A percentile compares a stretch with the other conserved stretches of the same genome.
phyloP scores from a whole-genome alignment of 2,888 invertebrate species.

The Sinodicranocentrus sp. region DNA sequence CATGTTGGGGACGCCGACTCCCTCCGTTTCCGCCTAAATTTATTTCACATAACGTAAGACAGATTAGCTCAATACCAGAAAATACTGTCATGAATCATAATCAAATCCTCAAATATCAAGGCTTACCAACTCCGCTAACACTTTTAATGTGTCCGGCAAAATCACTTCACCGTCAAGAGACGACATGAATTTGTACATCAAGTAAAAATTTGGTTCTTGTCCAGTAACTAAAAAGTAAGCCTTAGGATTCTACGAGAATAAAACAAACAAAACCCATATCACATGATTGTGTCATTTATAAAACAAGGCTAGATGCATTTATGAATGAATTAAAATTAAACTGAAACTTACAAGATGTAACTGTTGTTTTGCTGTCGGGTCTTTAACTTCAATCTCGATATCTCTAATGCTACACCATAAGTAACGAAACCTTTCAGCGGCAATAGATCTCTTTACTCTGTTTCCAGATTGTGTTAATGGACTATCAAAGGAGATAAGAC shows the following conservation, averaged over 20 bases:
- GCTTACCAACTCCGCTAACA: conserved; percentile 31
- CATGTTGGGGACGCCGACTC: background rate
- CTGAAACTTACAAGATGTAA: too few species aligned
- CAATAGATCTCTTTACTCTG: background rate
- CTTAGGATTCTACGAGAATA: background rate
- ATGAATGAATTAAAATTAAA: too few species aligned
- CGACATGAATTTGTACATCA: conserved; percentile 35
- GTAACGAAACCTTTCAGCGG: conserved; percentile 41
- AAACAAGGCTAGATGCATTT: too few species aligned
- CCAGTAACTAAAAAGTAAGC: conserved; percentile 64
- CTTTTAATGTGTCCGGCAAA: conserved; percentile 32
- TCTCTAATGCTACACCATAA: conserved; percentile 55
- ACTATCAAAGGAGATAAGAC: conserved; percentile 56
- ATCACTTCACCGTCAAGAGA: background rate
- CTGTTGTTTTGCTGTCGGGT: too few species aligned
- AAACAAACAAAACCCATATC: too few species aligned
- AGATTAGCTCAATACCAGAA: background rate
- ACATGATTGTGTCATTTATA: too few species aligned
- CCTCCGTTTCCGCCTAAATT: conserved; percentile 1
- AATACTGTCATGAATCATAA: background rate
- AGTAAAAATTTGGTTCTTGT: conserved; percentile 40
- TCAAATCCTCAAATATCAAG: background rate
- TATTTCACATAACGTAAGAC: too few species aligned
- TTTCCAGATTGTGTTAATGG: background rate
- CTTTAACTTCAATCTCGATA: conserved; percentile 17